Percentiles rank a stretch among this genome's conserved stretches.
These are phyloP conservation scores for Rhyacichthys aspro DNA, from an alignment of 2,797 vertebrate genomes.

Conservation along the genomic window DNA sequence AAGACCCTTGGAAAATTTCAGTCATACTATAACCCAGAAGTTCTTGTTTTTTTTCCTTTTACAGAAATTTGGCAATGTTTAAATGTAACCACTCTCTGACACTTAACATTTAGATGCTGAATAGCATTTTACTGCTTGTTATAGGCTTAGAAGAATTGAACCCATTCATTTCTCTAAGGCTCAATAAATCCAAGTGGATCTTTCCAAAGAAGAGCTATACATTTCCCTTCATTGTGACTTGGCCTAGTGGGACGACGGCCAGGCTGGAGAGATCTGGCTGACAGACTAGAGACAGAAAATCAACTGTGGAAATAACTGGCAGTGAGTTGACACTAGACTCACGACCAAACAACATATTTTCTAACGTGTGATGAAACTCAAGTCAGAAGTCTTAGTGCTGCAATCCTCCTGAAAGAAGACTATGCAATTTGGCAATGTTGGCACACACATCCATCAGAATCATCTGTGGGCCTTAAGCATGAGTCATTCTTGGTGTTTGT, in stretches of 20 bases:
- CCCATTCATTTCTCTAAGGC: constrained; percentile 14
- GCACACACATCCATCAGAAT: neutral
- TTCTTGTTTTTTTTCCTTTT: constrained; percentile 22
- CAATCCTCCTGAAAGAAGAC: constrained; percentile 18
- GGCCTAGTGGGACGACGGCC: constrained; percentile 57
- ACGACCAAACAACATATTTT: constrained; percentile 54
- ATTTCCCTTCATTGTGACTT: constrained; percentile 63
- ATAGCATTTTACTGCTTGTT: constrained; percentile 30
- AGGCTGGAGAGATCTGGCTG: constrained; percentile 54
- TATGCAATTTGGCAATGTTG: constrained; percentile 44
- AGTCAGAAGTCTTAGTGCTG: constrained; percentile 9
- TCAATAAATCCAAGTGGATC: constrained; percentile 22
- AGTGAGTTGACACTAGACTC: constrained; percentile 15
- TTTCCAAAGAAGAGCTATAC: constrained; percentile 24
- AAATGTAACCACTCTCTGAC: constrained; percentile 38
- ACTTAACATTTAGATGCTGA: constrained; percentile 38
- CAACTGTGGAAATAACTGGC: constrained; percentile 63
- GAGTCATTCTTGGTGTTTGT: constrained; percentile 21
- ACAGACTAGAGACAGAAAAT: constrained; percentile 38
- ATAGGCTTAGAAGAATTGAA: constrained; percentile 25
- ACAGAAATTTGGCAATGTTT: constrained; percentile 37
- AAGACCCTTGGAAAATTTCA: constrained; percentile 50
- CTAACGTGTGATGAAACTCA: constrained; percentile 54
- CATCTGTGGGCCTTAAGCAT: constrained; percentile 7
- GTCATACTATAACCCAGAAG: constrained; percentile 21